Base-by-base conservation (phyloP, 1,140 invertebrate genomes). In the Pseudachorutes palmiensis region DNA sequence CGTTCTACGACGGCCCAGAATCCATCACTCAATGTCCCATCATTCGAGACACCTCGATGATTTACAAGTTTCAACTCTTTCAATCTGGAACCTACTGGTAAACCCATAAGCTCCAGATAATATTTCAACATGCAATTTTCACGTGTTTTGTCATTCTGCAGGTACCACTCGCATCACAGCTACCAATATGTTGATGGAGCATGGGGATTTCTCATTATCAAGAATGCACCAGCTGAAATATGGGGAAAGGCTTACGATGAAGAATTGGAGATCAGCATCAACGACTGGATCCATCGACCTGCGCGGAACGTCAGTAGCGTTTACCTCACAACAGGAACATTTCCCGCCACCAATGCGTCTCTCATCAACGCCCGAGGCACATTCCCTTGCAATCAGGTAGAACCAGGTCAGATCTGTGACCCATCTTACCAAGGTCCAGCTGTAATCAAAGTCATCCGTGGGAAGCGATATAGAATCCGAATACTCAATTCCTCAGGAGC, bases 151-250 rank as follows among this genome's bases (percentile, higher is more conserved):
- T n/a, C n/a, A n/a, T n/a, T n/a, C n/a, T n/a, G n/a, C 30, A 60
- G 58, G 65, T 67, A 64, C 29, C 67, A 68, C 51, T 59, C 49
- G 31, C 67, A 68, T 32, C 41, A 58, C 33, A 28, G 16, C 14
- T 64, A 32, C 33, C 67, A 68, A 33, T 68, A 68, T 45, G 61
- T 61, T 2, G 67, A 68, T 16, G 67, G 67, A 2, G 45, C 63
- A 24, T 68, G 67, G 67, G 67, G 67, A 22, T 28, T 33, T n/a
- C 19, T 68, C 26, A 33, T 68, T n/a, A 31, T 68, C 49, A 14
- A 64, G 19, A 36, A 59, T 22, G 29, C 9, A 22, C 62, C 49
- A n/a, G 29, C 12, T 2, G 62, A 68, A 32, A 24, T 30, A 2
- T 68, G 36, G 26, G 9, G 30, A 28, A 68, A 58, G 19, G n/a